Percentiles rank a stretch among this genome's conserved stretches.
These are phyloP conservation scores for Tarsius wallacei DNA, from an alignment of 2,797 vertebrate species.

Conservation along the genomic window DNA sequence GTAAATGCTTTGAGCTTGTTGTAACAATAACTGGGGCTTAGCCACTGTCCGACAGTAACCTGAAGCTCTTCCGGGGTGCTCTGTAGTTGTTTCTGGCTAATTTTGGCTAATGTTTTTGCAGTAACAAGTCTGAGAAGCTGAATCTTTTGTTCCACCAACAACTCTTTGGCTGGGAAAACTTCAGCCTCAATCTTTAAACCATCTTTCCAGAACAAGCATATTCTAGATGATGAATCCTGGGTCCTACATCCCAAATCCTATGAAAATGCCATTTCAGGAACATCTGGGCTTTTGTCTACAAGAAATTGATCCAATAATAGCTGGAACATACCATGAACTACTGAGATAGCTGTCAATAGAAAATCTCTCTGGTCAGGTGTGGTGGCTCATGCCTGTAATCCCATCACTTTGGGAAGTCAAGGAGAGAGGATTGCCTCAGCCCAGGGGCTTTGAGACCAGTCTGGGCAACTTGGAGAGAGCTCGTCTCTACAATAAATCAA, in stretches of 20 bases:
- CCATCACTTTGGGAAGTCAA: too few relatives aligned
- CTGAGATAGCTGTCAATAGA: neutral
- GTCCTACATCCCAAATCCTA: neutral
- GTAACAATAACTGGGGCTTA: neutral
- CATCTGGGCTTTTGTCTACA: neutral
- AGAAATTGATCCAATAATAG: too few relatives aligned
- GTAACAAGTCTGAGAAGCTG: neutral
- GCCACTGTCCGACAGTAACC: neutral
- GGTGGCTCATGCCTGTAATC: too few relatives aligned
- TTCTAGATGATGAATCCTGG: neutral
- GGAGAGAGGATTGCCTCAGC: too few relatives aligned
- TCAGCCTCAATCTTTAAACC: neutral
- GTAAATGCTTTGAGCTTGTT: too few relatives aligned
- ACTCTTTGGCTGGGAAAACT: too few relatives aligned
- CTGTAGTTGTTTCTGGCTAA: neutral
- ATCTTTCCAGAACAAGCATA: neutral
- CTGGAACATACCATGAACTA: neutral
- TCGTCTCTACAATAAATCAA: too few relatives aligned
- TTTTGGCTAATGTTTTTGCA: neutral
- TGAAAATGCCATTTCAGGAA: neutral
- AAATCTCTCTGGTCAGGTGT: neutral
- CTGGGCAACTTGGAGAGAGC: too few relatives aligned
- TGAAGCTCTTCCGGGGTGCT: too few relatives aligned
- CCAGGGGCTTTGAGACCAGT: too few relatives aligned
- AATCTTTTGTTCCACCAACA: too few relatives aligned